phyloP scores from a whole-genome alignment of 2,113 vertebrate species.

The Boulengerochromis microlepis region DNA sequence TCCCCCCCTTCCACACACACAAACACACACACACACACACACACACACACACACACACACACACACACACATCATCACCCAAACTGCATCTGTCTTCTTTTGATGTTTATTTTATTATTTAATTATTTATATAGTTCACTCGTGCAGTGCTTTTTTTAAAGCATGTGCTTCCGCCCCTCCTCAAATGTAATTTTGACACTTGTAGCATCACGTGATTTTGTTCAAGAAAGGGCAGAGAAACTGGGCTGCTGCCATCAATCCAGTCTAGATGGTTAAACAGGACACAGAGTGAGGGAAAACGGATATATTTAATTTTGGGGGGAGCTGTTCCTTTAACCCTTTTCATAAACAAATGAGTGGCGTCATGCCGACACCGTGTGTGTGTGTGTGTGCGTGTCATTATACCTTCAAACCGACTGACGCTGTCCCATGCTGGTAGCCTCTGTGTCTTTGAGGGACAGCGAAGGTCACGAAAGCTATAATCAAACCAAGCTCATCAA shows the following conservation, averaged over 20 bases:
- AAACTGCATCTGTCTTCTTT: neutral
- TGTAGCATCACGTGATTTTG: neutral
- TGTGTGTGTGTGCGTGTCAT: neutral
- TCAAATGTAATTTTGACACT: neutral
- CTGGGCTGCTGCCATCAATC: neutral
- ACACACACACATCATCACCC: neutral
- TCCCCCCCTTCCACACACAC: fast-evolving
- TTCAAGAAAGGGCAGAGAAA: neutral
- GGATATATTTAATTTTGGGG: neutral
- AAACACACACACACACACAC: no score
- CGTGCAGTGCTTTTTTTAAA: neutral
- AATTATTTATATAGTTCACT: neutral
- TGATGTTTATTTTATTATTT: neutral
- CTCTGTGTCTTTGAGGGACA: neutral
- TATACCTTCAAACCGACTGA: neutral
- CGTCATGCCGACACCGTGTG: neutral
- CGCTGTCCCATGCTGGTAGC: neutral
- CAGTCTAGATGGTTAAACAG: neutral
- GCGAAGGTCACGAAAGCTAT: neutral
- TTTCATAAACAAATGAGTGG: neutral
- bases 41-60: no score
- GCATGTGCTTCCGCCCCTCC: neutral
- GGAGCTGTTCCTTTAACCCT: neutral
- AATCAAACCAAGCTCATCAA: neutral
- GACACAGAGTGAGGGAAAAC: neutral